phyloP scores from a whole-genome alignment of 2,113 vertebrate genomes.

The Noturus placidus region DNA sequence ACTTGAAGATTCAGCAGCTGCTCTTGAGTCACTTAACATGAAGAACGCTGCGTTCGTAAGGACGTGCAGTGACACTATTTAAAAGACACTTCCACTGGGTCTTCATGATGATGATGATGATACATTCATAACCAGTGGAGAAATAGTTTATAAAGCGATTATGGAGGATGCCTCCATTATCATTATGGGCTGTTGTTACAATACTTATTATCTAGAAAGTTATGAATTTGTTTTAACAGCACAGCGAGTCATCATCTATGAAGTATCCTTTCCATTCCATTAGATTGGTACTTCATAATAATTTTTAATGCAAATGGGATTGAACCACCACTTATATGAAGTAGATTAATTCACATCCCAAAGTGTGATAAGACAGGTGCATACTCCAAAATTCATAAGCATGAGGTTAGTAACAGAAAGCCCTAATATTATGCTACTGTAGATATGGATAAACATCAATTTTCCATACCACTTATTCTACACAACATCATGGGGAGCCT shows the following conservation, averaged over 20 bases:
- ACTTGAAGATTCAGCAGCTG: background rate
- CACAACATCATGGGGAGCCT: too few relatives aligned
- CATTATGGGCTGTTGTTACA: background rate
- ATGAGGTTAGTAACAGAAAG: background rate
- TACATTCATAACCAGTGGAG: too few relatives aligned
- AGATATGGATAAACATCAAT: background rate
- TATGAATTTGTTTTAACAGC: background rate
- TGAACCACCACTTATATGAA: background rate
- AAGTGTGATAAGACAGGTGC: background rate
- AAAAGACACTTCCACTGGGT: background rate
- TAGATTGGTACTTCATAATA: background rate
- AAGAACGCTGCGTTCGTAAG: background rate
- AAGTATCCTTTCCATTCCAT: background rate
- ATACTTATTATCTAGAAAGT: background rate
- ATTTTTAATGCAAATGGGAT: background rate
- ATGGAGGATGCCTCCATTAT: background rate
- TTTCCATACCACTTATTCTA: too few relatives aligned
- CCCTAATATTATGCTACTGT: background rate
- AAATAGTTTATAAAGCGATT: background rate
- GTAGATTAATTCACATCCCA: background rate
- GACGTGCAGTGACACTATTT: background rate
- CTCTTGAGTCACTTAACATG: slow-evolving; percentile 1
- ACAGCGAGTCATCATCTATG: background rate
- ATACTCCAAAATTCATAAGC: background rate
- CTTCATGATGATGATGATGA: background rate